Evolutionary conservation across 2,797 vertebrate species (phyloP).

Genomic region (Cuniculus paca): DNA sequence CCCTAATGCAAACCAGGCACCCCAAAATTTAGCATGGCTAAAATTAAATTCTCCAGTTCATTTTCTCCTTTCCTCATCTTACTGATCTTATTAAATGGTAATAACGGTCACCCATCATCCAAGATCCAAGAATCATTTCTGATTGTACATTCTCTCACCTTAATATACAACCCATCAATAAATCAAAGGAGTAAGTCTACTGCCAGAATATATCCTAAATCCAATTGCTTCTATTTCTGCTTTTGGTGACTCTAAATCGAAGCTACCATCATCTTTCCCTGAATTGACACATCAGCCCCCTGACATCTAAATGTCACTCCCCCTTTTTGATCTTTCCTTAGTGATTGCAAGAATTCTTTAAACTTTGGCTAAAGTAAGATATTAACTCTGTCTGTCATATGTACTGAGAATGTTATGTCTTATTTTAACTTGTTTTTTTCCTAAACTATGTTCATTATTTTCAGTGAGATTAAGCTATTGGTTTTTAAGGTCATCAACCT

Average conservation of each 20-base stretch:
- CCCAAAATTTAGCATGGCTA: background rate
- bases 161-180: background rate
- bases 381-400: background rate
- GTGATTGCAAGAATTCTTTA: background rate
- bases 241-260: background rate
- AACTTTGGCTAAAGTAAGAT: constrained; percentile 2
- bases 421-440: background rate
- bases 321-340: background rate
- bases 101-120: background rate
- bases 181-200: background rate
- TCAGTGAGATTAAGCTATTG: constrained; percentile 10
- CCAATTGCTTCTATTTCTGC: background rate
- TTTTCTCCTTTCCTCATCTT: background rate
- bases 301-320: background rate
- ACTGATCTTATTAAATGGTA: background rate
- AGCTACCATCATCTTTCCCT: background rate
- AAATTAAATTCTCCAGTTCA: background rate
- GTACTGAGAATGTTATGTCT: background rate
- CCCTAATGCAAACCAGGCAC: background rate
- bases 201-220: background rate
- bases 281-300: background rate
- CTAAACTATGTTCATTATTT: background rate
- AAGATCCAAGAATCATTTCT: background rate
- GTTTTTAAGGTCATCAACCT: background rate
- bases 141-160: background rate